Evolutionary conservation across 2,888 invertebrate genomes (phyloP), one percentile per base, ranked within the genome.

Genomic region (Ecliptopera silaceata): DNA sequence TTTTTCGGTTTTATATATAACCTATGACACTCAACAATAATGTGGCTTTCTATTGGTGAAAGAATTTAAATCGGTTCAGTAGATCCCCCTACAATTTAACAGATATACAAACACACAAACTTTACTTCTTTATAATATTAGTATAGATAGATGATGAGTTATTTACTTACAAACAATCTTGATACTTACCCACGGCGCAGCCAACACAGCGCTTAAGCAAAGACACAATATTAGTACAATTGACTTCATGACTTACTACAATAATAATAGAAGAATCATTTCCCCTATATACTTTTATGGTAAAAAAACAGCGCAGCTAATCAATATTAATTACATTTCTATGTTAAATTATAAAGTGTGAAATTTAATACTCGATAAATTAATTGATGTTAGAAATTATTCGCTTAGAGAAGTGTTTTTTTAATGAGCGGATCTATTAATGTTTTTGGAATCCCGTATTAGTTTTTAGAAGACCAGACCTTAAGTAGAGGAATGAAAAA

Each of bases 161-260:
- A n/a, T n/a, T n/a, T n/a, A n/a, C n/a, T n/a, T n/a, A n/a, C n/a
- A n/a, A n/a, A n/a, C n/a, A n/a, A n/a, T n/a, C n/a, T n/a, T n/a
- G n/a, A n/a, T n/a, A 34, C 64, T 65, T 56, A 71, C 71, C 52
- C 31, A 2, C 4, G 66, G 70, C 4, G 53, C 64, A 38, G 65
- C 67, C 18, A 63, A 41, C 0, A 59, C 69, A 6, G 59, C 67
- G 12, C 66, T 56, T 1, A 77, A 10, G 50, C 64, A 68, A 2
- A 77, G 34, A 53, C 66, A 66, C 29, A 77, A 38, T 15, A 71
- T 41, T 44, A n/a, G n/a, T n/a, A 75, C 53, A 38, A 73, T 44
- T 59, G 65, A 67, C 68, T 69, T 72, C 79, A 79, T 79, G 15
- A 13, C 45, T 45, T 10, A 20, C 52, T n/a, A 15, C 48, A n/a